Conservation (phyloP, 1,140 invertebrate genomes). For the Drosophila nebulosa region DNA sequence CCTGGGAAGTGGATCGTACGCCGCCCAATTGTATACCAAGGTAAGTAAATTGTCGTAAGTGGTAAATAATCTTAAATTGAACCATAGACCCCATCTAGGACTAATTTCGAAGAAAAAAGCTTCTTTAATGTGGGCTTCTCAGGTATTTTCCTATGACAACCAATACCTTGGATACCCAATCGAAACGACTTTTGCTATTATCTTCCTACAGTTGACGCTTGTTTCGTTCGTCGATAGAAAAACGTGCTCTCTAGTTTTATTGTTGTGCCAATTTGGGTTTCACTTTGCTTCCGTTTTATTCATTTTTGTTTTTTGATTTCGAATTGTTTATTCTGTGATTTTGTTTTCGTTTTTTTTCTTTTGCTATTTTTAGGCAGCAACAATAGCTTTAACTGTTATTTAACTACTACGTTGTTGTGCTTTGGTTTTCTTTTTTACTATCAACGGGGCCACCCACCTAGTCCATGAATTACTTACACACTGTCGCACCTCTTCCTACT, state of each 20-base stretch:
- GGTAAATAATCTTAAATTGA: too few relatives aligned
- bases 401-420: constrained; percentile 18
- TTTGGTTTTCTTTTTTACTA: constrained; percentile 3
- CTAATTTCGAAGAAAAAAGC: too few relatives aligned
- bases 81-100: too few relatives aligned
- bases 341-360: too few relatives aligned
- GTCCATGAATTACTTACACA: not conserved
- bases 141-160: too few relatives aligned
- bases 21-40: constrained; percentile 98
- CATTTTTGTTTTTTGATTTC: constrained; percentile 6
- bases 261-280: constrained; percentile 23
- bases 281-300: constrained; percentile 5
- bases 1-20: constrained; percentile 98
- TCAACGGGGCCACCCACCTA: not conserved
- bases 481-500: not conserved
- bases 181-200: not conserved
- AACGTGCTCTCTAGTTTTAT: not conserved
- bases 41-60: constrained; percentile 84
- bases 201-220: not conserved
- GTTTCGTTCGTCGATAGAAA: not conserved
- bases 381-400: constrained; percentile 38
- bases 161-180: too few relatives aligned
- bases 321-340: constrained; percentile 3
- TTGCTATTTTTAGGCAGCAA: constrained; percentile 42
- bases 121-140: too few relatives aligned